Evolutionary conservation across 2,113 vertebrate genomes (phyloP), one percentile per base, ranked within the genome.

Genomic region (Perca fluviatilis): DNA sequence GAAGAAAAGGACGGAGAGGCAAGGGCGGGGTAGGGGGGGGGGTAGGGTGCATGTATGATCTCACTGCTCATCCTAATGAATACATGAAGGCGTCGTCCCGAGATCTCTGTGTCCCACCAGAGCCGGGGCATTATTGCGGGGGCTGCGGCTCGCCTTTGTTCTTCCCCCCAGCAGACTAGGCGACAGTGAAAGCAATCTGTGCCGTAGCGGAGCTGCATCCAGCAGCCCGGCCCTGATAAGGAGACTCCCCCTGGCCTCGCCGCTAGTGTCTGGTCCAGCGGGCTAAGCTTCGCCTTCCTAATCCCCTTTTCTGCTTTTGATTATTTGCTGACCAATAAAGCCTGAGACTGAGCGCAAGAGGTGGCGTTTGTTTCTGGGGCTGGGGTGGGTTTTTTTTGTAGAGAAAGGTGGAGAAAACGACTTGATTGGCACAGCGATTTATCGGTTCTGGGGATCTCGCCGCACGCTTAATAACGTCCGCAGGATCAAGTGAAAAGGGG

Each of bases 111-210:
- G 96, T 85, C 96, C 96, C 96, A 95, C 94, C 95, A 95, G 96
- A 96, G 96, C 95, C 91, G 73, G 95, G 95, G 96, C 95, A 96
- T 97, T 96, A 96, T 96, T 95, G 95, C 94, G 95, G 96, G 95
- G 5, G 96, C 95, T 95, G 95, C 96, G 57, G 57, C 2, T 95
- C 92, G 95, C 95, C 97, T 97, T 98, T 98, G 97, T 98, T 97
- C 96, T 95, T 49, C 53, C 5, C 61, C 30, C 18, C 13, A 27
- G 94, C 95, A 96, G 96, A 96, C 96, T 27, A 94, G 96, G 96
- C 95, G 96, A 96, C 96, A 95, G 96, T 97, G 96, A 98, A 98
- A 98, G 97, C 97, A 97, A 97, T 97, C 97, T 97, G 96, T 97
- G 96, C 97, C 96, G 96, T 97, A 96, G 97, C 96, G 96, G 96